A percentile compares a stretch with the other conserved stretches of the same genome.
phyloP scores from a whole-genome alignment of 30 jellyfish, hydroid and myxozoan genomes.

The Aurelia coerulea region DNA sequence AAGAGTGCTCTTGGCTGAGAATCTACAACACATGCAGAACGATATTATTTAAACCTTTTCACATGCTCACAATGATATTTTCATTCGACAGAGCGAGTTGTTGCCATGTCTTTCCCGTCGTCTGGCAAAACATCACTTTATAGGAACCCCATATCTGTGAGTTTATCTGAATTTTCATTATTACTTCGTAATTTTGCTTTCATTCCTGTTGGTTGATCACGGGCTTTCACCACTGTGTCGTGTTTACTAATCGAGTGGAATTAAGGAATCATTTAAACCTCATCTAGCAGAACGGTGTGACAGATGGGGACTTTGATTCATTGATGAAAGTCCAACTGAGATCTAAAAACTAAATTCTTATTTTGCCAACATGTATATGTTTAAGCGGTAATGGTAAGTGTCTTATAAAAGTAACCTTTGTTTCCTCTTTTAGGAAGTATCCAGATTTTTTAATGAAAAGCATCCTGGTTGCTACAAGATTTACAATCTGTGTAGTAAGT shows the following conservation, averaged over 20 bases:
- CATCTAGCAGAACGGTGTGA: background rate
- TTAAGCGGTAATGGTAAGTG: background rate
- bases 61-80: background rate
- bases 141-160: slow-evolving; percentile 93
- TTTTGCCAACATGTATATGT: background rate
- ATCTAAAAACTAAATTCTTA: background rate
- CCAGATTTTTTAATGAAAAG: slow-evolving; percentile 89
- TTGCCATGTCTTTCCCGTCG: slow-evolving; percentile 99
- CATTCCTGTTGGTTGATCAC: no score
- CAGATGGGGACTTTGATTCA: background rate
- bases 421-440: slow-evolving; percentile 75
- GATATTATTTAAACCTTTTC: no score
- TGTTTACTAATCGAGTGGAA: no score
- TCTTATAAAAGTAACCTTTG: no score
- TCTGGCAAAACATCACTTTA: slow-evolving; percentile 99
- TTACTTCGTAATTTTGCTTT: no score
- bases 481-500: slow-evolving; percentile 93
- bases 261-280: no score
- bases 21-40: no score
- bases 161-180: slow-evolving; percentile 1
- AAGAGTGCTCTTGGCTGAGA: no score
- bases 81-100: slow-evolving; percentile 82
- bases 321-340: background rate
- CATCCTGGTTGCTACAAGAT: slow-evolving; percentile 84
- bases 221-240: no score